Percentiles rank a stretch among this genome's conserved stretches.
phyloP scores from a whole-genome alignment of 2,888 invertebrate species.

The Cheilosia urbana region DNA sequence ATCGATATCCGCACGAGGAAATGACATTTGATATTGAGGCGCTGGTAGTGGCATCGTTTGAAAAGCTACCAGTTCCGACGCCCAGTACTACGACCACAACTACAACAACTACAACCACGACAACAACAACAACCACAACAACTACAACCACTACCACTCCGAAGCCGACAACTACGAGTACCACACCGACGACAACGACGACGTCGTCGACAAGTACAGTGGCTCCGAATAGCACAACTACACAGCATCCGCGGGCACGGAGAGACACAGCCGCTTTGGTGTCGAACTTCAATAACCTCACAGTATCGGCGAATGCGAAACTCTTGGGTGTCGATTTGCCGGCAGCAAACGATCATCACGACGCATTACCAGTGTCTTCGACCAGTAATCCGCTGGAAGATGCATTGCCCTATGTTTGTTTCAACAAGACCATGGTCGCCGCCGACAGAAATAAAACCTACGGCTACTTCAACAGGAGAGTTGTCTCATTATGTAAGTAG shows the following conservation, averaged over 20 bases:
- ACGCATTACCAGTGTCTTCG: conserved; percentile 41
- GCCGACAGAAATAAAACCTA: conserved; percentile 88
- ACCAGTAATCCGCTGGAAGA: conserved; percentile 82
- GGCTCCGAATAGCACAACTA: conserved; percentile 50
- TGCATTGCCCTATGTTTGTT: conserved; percentile 83
- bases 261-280: conserved; percentile 76
- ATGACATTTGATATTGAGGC: conserved; percentile 88
- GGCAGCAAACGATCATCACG: conserved; percentile 69
- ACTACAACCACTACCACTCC: conserved; percentile 84
- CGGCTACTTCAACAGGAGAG: conserved; percentile 88
- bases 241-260: conserved; percentile 56
- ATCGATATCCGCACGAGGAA: conserved; percentile 87
- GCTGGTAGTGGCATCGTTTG: conserved; percentile 89
- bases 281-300: conserved; percentile 68
- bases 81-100: conserved; percentile 83
- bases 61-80: conserved; percentile 84
- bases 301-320: conserved; percentile 79
- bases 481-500: conserved; percentile 88
- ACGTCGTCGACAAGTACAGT: conserved; percentile 78
- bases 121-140: conserved; percentile 83
- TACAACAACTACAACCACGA: conserved; percentile 85
- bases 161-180: conserved; percentile 81
- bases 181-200: conserved; percentile 79
- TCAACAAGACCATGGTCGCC: conserved; percentile 86
- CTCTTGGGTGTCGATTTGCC: conserved; percentile 79